phyloP scores from a whole-genome alignment of 2,797 vertebrate species.

The Amazonetta brasiliensis region DNA sequence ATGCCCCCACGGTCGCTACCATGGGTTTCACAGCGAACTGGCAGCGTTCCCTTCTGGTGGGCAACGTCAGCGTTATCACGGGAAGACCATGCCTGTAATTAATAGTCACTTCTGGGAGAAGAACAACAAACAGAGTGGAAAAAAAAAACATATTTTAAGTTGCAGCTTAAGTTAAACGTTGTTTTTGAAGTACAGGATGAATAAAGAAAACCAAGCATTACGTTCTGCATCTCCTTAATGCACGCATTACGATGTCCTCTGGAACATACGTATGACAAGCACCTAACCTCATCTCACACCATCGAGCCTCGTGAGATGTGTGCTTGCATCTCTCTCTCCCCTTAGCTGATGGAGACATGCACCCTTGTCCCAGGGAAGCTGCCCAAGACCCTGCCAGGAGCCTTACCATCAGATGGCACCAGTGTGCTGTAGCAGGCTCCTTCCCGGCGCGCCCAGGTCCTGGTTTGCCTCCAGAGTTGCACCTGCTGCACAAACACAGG shows the following conservation, averaged over 20 bases:
- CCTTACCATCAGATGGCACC: slow-evolving; percentile 78
- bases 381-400: background rate
- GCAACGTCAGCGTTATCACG: slow-evolving; percentile 86
- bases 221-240: background rate
- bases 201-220: background rate
- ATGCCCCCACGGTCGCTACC: slow-evolving; percentile 85
- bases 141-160: background rate
- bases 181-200: background rate
- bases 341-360: background rate
- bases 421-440: slow-evolving; percentile 42
- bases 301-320: background rate
- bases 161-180: background rate
- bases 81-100: slow-evolving; percentile 87
- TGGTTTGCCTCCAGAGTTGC: background rate
- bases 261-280: rapidly evolving
- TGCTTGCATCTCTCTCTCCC: background rate
- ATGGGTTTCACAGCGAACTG: slow-evolving; percentile 88
- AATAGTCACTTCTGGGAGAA: slow-evolving; percentile 81
- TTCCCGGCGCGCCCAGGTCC: background rate
- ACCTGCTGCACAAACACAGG: slow-evolving; percentile 56
- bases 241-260: background rate
- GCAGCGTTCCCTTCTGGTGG: slow-evolving; percentile 90
- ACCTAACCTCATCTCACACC: background rate
- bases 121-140: background rate
- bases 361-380: background rate